Percentiles rank a stretch among this genome's conserved stretches.
Conservation (phyloP, 1,140 invertebrate genomes). For the Calliopsis andreniformis region DNA sequence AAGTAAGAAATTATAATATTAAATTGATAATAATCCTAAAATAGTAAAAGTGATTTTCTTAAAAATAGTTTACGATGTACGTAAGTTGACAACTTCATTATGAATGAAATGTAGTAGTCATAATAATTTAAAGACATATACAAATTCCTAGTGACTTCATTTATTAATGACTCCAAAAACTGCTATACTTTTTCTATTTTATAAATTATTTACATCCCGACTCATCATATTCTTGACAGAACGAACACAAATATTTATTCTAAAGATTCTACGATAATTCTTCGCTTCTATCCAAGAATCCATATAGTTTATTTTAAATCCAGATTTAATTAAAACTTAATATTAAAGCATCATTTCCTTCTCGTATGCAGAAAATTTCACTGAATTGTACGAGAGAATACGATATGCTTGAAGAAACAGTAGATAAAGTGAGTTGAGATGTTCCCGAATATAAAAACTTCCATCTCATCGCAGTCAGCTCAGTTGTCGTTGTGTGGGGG, state of each 20-base stretch:
- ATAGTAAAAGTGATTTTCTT: too few species aligned
- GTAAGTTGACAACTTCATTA: too few species aligned
- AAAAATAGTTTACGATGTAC: too few species aligned
- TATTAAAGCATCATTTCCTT: background rate
- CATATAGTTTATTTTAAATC: slow-evolving; percentile 3
- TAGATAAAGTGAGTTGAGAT: background rate
- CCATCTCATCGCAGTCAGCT: background rate
- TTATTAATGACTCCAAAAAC: too few species aligned
- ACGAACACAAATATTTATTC: background rate
- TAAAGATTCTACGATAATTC: slow-evolving; percentile 1
- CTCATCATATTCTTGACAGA: too few species aligned
- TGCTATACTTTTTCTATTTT: too few species aligned
- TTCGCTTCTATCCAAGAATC: background rate
- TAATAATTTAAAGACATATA: too few species aligned
- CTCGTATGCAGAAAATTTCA: background rate
- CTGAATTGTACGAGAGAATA: background rate
- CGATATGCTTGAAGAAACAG: background rate
- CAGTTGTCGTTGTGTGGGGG: background rate
- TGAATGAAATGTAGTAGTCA: too few species aligned
- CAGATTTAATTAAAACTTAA: slow-evolving; percentile 6
- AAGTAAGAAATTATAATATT: too few species aligned
- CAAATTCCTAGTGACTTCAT: too few species aligned
- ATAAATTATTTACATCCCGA: too few species aligned
- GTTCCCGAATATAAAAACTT: background rate
- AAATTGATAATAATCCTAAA: too few species aligned